A percentile compares a stretch with the other conserved stretches of the same genome.
These are phyloP conservation scores for Aviceda subcristata DNA, from an alignment of 2,113 vertebrate species.

Conservation along the genomic window DNA sequence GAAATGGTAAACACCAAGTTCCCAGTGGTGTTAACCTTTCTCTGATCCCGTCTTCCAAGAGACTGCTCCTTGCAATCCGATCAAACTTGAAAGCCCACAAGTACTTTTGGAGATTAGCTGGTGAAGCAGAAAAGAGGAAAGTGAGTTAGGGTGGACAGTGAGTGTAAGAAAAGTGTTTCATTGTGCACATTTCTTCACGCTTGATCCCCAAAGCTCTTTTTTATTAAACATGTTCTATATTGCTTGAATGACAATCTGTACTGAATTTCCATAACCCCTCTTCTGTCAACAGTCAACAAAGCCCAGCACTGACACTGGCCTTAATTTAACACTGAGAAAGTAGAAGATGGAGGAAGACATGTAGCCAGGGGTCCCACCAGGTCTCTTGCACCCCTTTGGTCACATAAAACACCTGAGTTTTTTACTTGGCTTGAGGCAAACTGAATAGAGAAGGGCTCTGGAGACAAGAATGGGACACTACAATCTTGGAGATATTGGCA, in stretches of 20 bases:
- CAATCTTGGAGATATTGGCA: background rate
- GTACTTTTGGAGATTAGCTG: background rate
- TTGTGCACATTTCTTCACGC: background rate
- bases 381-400: background rate
- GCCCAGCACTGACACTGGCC: background rate
- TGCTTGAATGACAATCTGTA: background rate
- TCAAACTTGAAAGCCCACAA: conserved; percentile 23
- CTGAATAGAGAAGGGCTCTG: background rate
- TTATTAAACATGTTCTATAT: background rate
- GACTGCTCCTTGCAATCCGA: conserved; percentile 1
- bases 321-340: background rate
- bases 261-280: background rate
- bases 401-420: background rate
- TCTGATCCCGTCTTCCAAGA: conserved; percentile 17
- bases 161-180: background rate
- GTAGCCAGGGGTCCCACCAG: background rate
- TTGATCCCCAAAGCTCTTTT: background rate
- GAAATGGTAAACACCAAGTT: background rate
- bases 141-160: background rate
- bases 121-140: background rate
- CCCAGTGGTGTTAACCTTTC: background rate
- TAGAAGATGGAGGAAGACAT: background rate
- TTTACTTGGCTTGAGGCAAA: background rate
- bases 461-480: background rate
- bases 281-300: background rate